These are phyloP conservation scores for Zelleria hepariella DNA, from an alignment of 2,888 invertebrate species.

Conservation along the genomic window DNA sequence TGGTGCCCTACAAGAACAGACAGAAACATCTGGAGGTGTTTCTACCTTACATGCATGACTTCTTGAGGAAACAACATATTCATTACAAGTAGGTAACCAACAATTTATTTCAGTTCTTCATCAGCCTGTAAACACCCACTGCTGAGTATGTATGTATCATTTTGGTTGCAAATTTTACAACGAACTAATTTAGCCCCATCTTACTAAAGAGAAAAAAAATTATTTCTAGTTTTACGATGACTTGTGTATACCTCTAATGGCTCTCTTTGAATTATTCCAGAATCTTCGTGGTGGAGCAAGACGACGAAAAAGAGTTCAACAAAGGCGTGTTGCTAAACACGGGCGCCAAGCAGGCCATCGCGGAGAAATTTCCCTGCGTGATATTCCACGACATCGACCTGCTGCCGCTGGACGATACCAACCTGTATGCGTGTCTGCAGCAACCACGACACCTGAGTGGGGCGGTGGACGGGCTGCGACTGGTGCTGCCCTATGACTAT, in stretches of 20 bases:
- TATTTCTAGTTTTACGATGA: too few relatives aligned
- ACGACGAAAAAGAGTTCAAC: conserved; percentile 84
- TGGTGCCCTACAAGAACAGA: conserved; percentile 85
- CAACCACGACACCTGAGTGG: conserved; percentile 91
- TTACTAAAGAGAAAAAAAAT: too few relatives aligned
- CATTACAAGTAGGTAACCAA: conserved; percentile 75
- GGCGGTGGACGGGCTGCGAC: conserved; percentile 82
- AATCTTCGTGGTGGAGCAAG: conserved; percentile 88
- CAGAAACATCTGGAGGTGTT: conserved; percentile 82
- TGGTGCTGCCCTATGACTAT: conserved; percentile 28
- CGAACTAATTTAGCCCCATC: too few relatives aligned
- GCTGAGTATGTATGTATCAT: too few relatives aligned
- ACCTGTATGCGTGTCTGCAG: conserved; percentile 85
- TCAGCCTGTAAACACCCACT: too few relatives aligned
- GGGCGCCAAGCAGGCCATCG: conserved; percentile 82
- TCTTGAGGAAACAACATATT: conserved; percentile 84
- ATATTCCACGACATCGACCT: conserved; percentile 94
- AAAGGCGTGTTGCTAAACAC: conserved; percentile 90
- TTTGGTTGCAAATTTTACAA: too few relatives aligned
- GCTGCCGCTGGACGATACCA: conserved; percentile 83
- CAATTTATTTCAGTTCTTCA: not conserved
- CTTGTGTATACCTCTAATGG: too few relatives aligned
- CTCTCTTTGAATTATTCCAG: conserved; percentile 35
- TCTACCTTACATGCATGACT: conserved; percentile 88
- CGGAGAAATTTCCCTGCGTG: conserved; percentile 82